phyloP scores from a whole-genome alignment of 2,888 invertebrate species.

The Maniola hyperantus region DNA sequence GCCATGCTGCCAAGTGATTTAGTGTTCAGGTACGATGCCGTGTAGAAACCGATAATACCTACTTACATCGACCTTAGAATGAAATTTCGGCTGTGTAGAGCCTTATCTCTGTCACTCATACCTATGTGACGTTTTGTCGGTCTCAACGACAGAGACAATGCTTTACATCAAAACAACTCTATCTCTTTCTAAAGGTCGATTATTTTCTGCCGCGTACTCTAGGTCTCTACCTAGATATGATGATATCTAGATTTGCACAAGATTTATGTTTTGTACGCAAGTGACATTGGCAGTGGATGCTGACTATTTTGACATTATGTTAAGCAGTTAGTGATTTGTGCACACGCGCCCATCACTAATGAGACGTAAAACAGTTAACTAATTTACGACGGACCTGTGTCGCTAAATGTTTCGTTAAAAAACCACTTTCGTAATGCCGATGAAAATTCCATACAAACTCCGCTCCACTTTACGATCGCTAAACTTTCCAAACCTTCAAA shows the following conservation, averaged over 20 bases:
- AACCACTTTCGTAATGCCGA: conserved; percentile 61
- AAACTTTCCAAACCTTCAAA: conserved; percentile 41
- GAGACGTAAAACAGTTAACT: conserved; percentile 58
- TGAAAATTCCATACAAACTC: conserved; percentile 51
- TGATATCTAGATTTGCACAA: not conserved
- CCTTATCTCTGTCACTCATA: no score
- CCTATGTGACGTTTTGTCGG: no score
- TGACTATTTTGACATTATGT: conserved; percentile 23
- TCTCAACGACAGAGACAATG: no score
- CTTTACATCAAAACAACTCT: no score
- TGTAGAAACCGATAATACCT: no score
- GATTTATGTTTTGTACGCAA: conserved; percentile 22
- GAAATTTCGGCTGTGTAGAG: no score
- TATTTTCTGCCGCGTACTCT: no score
- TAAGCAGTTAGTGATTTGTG: conserved; percentile 40
- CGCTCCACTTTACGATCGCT: conserved; percentile 41
- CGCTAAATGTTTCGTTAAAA: conserved; percentile 64
- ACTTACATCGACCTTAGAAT: no score
- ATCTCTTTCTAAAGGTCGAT: no score
- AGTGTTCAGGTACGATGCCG: no score
- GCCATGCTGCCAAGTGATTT: no score
- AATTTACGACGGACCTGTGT: conserved; percentile 67
- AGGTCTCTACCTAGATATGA: no score
- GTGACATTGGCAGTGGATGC: conserved; percentile 16
- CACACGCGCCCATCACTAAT: conserved; percentile 65